Conservation (phyloP, 1,140 invertebrate genomes). For the Copidosoma floridanum region DNA sequence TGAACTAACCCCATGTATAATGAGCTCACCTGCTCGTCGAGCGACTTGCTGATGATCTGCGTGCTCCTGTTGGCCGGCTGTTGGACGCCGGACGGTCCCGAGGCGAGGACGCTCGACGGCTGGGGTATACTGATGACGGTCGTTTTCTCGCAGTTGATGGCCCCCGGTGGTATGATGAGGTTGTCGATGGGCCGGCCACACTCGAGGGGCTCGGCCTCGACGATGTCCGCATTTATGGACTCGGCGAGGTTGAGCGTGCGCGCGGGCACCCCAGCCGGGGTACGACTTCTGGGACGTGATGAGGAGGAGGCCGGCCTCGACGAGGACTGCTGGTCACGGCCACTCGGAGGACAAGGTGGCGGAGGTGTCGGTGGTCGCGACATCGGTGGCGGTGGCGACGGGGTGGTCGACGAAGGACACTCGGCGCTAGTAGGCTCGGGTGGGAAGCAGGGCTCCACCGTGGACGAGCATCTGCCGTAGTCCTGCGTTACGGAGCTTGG, state of each 20-base stretch:
- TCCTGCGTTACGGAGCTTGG: too few relatives aligned
- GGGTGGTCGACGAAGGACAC: too few relatives aligned
- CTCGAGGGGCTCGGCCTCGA: conserved; percentile 39
- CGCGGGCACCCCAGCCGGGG: conserved; percentile 27
- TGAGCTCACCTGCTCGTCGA: conserved; percentile 36
- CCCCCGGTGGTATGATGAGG: conserved; percentile 39
- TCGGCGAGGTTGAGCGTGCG: conserved; percentile 35
- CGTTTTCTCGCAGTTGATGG: conserved; percentile 27
- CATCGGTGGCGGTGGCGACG: too few relatives aligned
- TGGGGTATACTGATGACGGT: conserved; percentile 37
- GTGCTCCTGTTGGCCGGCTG: conserved; percentile 34
- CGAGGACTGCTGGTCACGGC: too few relatives aligned
- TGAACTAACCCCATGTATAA: too few relatives aligned
- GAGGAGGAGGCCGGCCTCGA: too few relatives aligned
- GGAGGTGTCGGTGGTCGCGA: too few relatives aligned
- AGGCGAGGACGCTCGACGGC: neutral
- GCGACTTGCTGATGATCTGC: conserved; percentile 34
- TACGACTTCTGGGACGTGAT: too few relatives aligned
- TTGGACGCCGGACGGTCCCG: neutral
- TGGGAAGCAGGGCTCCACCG: too few relatives aligned
- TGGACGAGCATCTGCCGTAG: too few relatives aligned
- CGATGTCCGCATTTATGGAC: conserved; percentile 39
- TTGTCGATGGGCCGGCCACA: conserved; percentile 36
- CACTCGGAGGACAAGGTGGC: too few relatives aligned
- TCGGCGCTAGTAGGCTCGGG: too few relatives aligned